Evolutionary conservation across 2,797 vertebrate species (phyloP), one percentile per base, ranked within the genome.

Genomic region (Okamejei kenojei): DNA sequence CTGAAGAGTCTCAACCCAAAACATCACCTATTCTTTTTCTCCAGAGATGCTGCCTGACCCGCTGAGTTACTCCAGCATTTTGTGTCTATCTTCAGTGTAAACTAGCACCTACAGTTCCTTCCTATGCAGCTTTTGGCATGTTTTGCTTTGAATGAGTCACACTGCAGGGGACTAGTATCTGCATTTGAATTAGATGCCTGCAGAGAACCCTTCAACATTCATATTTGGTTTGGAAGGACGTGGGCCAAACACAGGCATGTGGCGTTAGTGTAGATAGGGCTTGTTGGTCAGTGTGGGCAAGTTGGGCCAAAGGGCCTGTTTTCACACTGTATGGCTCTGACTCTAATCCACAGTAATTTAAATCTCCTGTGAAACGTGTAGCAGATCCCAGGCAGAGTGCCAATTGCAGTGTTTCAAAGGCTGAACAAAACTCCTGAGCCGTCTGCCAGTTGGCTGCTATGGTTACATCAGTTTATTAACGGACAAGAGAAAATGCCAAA

Each of bases 361-460:
- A 92, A 76, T 45, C 38, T 19, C n/a, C 84, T 17, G 21, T 45
- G 73, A 76, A 76, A 76, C 15, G 29, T 76, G 45, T n/a, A 76
- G 38, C 68, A 92, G 71, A 7, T 73, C 9, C 2, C 32, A 54
- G 90, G 90, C 32, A 29, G 23, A 15, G 21, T 54, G 90, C 90
- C 90, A 76, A 38, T 23, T 29, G 45, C 90, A 58, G 71, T 76
- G 71, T 92, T 92, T 92, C 21, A 29, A 58, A 58, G 90, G 71
- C 71, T 74, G 21, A 92, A 54, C 90, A 74, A 26, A 71, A 92
- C 90, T 74, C 26, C 73, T n/a, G 26, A 54, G 7, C 13, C 7
- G 38, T 26, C 90, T 92, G 38, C 23, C 35, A 76, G 29, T 45
- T 29, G n/a, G 90, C 38, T 76, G 90, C 90, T 76, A 92, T 92